A percentile compares a stretch with the other conserved stretches of the same genome.
phyloP scores from a whole-genome alignment of 1,140 invertebrate species.

The Formica selysi region DNA sequence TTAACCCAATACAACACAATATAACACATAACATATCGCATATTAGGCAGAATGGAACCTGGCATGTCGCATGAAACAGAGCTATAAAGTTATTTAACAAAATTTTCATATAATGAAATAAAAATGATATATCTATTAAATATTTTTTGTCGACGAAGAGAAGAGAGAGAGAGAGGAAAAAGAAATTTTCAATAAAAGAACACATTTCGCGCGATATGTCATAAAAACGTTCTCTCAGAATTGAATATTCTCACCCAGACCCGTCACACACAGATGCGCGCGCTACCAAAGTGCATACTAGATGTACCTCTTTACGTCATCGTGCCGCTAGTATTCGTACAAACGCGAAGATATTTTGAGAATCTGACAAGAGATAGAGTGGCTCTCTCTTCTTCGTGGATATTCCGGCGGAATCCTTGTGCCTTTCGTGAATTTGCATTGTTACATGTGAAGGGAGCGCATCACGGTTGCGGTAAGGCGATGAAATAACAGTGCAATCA shows the following conservation, averaged over 20 bases:
- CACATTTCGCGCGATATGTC: not conserved
- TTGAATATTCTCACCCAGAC: constrained; percentile 26
- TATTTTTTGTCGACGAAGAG: not conserved
- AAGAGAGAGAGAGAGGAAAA: not conserved
- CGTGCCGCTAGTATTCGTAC: constrained; percentile 16
- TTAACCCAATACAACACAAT: too few relatives aligned
- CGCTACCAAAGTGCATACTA: constrained; percentile 40
- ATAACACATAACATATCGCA: not conserved
- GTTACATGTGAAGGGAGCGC: constrained; percentile 22
- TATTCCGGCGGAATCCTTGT: constrained; percentile 38
- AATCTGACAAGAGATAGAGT: constrained; percentile 26
- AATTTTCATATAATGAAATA: not conserved
- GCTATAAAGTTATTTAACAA: not conserved
- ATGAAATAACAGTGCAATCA: constrained; percentile 36
- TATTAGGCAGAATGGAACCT: not conserved
- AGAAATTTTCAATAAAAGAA: constrained; percentile 19
- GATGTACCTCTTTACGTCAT: constrained; percentile 56
- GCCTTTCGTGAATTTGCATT: constrained; percentile 54
- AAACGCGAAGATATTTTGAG: constrained; percentile 56
- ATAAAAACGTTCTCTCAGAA: not conserved
- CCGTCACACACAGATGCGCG: not conserved
- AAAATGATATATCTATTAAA: not conserved
- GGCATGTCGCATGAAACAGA: not conserved
- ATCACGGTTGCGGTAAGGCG: not conserved
- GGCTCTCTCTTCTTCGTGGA: constrained; percentile 35